Evolutionary conservation across 30 jellyfish, hydroid and myxozoan species (phyloP).

Genomic region (Clytia hemisphaerica): DNA sequence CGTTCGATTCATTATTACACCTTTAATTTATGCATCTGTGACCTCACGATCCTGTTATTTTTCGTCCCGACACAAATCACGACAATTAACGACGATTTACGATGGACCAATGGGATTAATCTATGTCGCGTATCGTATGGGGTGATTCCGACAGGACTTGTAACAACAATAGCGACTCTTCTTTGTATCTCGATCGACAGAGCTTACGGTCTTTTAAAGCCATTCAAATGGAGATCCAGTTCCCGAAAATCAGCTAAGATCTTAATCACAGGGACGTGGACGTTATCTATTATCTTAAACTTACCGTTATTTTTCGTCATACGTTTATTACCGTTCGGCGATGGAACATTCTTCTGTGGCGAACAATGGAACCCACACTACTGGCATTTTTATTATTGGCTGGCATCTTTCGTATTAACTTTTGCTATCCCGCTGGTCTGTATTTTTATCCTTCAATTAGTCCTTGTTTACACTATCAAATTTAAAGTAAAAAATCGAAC

Average conservation of each 20-base stretch:
- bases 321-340: slow-evolving; percentile 3
- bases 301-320: slow-evolving; percentile 49
- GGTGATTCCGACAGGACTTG: slow-evolving; percentile 37
- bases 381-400: not conserved
- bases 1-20: slow-evolving; percentile 63
- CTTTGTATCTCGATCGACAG: slow-evolving; percentile 54
- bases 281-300: slow-evolving; percentile 21
- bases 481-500: too few species aligned
- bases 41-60: slow-evolving; percentile 32
- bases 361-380: not conserved
- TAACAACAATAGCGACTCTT: slow-evolving; percentile 42
- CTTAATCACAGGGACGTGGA: slow-evolving; percentile 42
- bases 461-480: not conserved
- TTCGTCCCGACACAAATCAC: slow-evolving; percentile 57
- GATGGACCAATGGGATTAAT: slow-evolving; percentile 57
- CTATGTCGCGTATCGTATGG: slow-evolving; percentile 43
- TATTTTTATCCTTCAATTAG: slow-evolving; percentile 2
- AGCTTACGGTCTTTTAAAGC: slow-evolving; percentile 47
- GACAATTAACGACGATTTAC: slow-evolving; percentile 20
- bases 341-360: not conserved
- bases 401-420: not conserved
- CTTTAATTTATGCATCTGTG: slow-evolving; percentile 46
- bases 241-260: slow-evolving; percentile 23
- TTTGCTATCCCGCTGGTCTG: slow-evolving; percentile 1
- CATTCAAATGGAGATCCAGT: slow-evolving; percentile 48